phyloP scores from a whole-genome alignment of 2,888 invertebrate genomes.

The Lasioglossum figueresi region DNA sequence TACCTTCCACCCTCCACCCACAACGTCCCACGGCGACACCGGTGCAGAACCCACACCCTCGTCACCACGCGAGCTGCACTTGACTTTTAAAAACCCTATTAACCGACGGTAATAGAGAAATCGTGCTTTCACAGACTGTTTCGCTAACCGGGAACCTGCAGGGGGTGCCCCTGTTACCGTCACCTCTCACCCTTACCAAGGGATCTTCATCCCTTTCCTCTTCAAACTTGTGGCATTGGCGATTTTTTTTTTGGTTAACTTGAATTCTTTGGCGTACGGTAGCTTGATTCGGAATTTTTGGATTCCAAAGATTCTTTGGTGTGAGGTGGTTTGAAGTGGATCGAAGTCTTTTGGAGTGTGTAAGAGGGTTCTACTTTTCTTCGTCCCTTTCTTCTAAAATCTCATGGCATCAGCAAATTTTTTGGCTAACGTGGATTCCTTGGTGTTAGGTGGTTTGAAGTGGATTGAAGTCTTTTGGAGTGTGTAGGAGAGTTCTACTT shows the following conservation, averaged over 20 bases:
- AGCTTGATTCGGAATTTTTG: background rate
- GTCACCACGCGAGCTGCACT: slow-evolving; percentile 65
- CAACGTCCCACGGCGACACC: slow-evolving; percentile 12
- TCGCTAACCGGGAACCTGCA: slow-evolving; percentile 59
- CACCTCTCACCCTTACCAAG: slow-evolving; percentile 31
- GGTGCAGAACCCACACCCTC: slow-evolving; percentile 43
- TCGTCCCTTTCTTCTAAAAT: too few relatives aligned
- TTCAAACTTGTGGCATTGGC: background rate
- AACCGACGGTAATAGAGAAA: slow-evolving; percentile 72
- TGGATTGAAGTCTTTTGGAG: too few relatives aligned
- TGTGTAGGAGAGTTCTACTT: too few relatives aligned
- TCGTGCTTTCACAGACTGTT: slow-evolving; percentile 68
- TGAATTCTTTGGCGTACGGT: background rate
- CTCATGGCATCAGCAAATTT: too few relatives aligned
- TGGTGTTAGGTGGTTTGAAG: too few relatives aligned
- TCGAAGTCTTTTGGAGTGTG: too few relatives aligned
- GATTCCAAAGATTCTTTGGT: background rate
- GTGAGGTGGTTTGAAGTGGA: too few relatives aligned
- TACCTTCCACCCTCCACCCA: slow-evolving; percentile 35
- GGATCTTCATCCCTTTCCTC: slow-evolving; percentile 23
- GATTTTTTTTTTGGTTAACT: background rate
- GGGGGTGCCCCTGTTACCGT: slow-evolving; percentile 30
- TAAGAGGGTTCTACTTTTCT: too few relatives aligned
- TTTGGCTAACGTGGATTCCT: too few relatives aligned
- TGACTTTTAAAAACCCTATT: slow-evolving; percentile 73